phyloP scores from a whole-genome alignment of 2,888 invertebrate species.

The Apamea epomidion region DNA sequence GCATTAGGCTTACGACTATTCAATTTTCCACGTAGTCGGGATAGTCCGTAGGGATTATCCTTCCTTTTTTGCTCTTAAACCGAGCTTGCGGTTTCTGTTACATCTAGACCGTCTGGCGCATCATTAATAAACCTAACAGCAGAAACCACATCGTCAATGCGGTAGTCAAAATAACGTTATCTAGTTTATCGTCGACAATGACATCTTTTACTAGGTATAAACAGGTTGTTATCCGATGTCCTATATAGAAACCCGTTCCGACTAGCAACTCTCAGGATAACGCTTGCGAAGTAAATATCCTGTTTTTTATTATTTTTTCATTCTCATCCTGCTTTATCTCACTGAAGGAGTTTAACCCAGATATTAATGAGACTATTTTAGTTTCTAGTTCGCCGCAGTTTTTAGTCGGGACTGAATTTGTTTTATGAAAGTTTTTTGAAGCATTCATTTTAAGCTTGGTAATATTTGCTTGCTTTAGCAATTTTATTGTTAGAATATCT shows the following conservation, averaged over 20 bases:
- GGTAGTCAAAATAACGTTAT: constrained; percentile 31
- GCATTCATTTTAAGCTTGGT: not conserved
- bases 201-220: constrained; percentile 25
- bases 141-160: constrained; percentile 40
- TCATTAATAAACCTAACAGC: constrained; percentile 19
- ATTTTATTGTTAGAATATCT: not conserved
- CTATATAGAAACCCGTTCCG: constrained; percentile 50
- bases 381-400: constrained; percentile 19
- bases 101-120: constrained; percentile 1
- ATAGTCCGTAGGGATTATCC: not conserved
- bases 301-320: constrained; percentile 36
- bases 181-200: constrained; percentile 39
- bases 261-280: constrained; percentile 43
- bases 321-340: constrained; percentile 29
- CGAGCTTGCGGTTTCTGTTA: constrained; percentile 15
- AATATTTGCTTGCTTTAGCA: constrained; percentile 5
- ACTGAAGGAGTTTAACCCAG: constrained; percentile 37
- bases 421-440: constrained; percentile 12
- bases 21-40: not conserved
- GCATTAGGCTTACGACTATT: constrained; percentile 1
- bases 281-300: constrained; percentile 37
- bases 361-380: constrained; percentile 54
- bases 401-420: constrained; percentile 10
- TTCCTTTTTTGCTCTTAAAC: constrained; percentile 23
- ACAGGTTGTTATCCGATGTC: constrained; percentile 35